These are phyloP conservation scores for Agriopis leucophaearia DNA, from an alignment of 2,888 invertebrate species.

Conservation along the genomic window DNA sequence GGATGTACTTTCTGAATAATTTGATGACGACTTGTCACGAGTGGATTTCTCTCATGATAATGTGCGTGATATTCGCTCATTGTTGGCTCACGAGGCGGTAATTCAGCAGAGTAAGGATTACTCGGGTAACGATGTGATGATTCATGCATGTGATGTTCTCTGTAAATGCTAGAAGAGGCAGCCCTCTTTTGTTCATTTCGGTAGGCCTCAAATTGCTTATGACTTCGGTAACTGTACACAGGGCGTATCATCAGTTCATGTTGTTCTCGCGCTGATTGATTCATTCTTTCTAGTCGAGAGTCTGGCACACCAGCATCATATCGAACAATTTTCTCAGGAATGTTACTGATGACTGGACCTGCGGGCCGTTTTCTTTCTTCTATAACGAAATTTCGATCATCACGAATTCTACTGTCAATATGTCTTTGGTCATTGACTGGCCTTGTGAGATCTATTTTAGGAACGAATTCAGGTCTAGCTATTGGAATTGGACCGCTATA, in stretches of 20 bases:
- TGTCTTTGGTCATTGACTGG: constrained; percentile 68
- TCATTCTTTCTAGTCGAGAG: constrained; percentile 77
- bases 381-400: constrained; percentile 75
- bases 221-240: constrained; percentile 77
- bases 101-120: constrained; percentile 64
- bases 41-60: constrained; percentile 69
- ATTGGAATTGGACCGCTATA: constrained; percentile 60
- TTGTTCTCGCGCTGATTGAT: constrained; percentile 73
- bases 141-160: constrained; percentile 66
- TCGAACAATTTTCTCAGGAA: constrained; percentile 81
- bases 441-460: constrained; percentile 82
- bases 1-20: constrained; percentile 77
- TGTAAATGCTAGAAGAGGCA: constrained; percentile 60
- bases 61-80: constrained; percentile 69
- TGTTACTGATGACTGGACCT: constrained; percentile 77
- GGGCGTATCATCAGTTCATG: constrained; percentile 78
- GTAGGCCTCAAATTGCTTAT: constrained; percentile 78
- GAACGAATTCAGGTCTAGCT: constrained; percentile 72
- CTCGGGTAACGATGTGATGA: constrained; percentile 68
- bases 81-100: constrained; percentile 59
- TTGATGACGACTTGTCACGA: constrained; percentile 69
- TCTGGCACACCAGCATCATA: constrained; percentile 80
- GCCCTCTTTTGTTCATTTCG: constrained; percentile 77
- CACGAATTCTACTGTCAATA: constrained; percentile 70
- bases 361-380: constrained; percentile 79